A percentile compares a stretch with the other conserved stretches of the same genome.
phyloP scores from a whole-genome alignment of 2,888 invertebrate species.

The Terebella lapidaria region DNA sequence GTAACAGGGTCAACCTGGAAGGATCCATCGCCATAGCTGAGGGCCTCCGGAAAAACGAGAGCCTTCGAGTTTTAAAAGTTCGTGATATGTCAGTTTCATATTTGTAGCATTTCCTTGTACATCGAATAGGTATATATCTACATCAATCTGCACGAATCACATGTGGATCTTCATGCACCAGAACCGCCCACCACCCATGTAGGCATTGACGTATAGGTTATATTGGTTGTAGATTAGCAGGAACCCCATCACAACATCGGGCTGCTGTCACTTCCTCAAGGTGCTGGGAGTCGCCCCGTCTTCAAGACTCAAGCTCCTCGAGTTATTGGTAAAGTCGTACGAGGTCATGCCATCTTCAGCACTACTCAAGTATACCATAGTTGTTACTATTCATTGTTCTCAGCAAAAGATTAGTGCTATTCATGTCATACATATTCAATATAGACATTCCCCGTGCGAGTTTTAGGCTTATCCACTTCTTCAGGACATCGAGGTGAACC shows the following conservation, averaged over 20 bases:
- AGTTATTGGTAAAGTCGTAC: slow-evolving; percentile 6
- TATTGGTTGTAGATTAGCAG: slow-evolving; percentile 2
- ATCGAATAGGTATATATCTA: neutral
- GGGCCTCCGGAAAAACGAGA: neutral
- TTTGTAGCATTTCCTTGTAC: neutral
- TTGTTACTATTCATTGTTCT: too few relatives aligned
- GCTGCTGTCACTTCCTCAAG: neutral
- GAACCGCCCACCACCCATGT: too few relatives aligned
- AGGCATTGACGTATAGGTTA: neutral
- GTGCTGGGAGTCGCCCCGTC: neutral
- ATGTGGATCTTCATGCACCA: too few relatives aligned
- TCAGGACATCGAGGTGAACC: slow-evolving; percentile 8
- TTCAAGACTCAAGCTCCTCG: neutral
- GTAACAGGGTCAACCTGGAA: slow-evolving; percentile 10
- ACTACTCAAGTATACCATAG: too few relatives aligned
- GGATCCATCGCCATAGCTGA: slow-evolving; percentile 3
- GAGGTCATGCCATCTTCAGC: too few relatives aligned
- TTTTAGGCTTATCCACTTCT: too few relatives aligned
- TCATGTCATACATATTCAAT: too few relatives aligned
- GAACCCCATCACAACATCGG: slow-evolving; percentile 10
- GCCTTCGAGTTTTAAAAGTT: slow-evolving; percentile 5
- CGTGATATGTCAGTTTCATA: neutral
- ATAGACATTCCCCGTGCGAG: too few relatives aligned
- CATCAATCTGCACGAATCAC: too few relatives aligned
- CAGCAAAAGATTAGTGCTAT: too few relatives aligned